phyloP scores from a whole-genome alignment of 2,113 vertebrate species.

The Tychaedon coryphoeus region DNA sequence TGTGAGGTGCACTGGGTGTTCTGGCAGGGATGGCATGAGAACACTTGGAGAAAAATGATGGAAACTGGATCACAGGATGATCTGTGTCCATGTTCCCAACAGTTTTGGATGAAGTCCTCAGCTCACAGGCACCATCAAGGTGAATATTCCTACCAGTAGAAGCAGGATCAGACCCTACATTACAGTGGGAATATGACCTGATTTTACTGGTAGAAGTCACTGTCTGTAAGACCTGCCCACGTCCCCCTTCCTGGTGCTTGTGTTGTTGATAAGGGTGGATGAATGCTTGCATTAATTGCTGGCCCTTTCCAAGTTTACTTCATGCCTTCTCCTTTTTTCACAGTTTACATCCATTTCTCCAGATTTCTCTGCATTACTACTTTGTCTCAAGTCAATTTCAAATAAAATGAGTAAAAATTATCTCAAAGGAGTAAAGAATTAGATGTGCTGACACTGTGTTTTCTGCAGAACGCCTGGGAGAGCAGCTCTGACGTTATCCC shows the following conservation, averaged over 20 bases:
- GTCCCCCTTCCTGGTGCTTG: neutral
- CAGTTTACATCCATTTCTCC: neutral
- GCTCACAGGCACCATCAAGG: neutral
- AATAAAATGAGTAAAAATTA: neutral
- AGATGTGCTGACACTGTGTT: neutral
- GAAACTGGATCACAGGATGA: neutral
- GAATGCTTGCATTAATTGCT: neutral
- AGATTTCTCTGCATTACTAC: neutral
- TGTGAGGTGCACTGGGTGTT: neutral
- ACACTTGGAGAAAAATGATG: neutral
- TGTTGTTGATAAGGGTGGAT: neutral
- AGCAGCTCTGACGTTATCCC: neutral
- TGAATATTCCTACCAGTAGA: neutral
- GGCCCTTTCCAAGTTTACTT: neutral
- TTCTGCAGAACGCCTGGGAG: neutral
- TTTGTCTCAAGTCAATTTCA: neutral
- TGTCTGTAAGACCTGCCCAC: neutral
- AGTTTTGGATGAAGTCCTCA: neutral
- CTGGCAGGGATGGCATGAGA: neutral
- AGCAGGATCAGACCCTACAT: neutral
- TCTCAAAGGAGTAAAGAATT: neutral
- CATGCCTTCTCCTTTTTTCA: neutral
- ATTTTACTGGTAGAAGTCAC: neutral
- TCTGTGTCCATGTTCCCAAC: neutral
- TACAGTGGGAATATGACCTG: neutral